Percentiles rank a stretch among this genome's conserved stretches.
Conservation (phyloP, 2,113 vertebrate genomes). For the Salminus brasiliensis region DNA sequence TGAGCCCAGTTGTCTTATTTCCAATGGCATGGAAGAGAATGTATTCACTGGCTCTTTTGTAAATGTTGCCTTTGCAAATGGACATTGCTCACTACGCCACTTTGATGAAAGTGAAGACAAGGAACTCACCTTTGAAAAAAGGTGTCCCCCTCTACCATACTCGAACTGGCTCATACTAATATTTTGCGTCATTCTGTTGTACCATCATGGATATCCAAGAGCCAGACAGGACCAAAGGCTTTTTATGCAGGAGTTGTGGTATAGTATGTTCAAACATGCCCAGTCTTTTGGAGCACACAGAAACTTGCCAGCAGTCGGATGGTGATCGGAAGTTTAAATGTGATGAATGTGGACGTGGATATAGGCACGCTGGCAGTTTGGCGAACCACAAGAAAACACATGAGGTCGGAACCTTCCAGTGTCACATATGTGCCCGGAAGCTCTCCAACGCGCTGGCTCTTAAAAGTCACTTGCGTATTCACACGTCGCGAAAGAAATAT, state of each 20-base stretch:
- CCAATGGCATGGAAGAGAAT: slow-evolving; percentile 43
- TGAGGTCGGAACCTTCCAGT: slow-evolving; percentile 81
- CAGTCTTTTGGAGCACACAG: slow-evolving; percentile 70
- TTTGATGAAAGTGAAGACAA: slow-evolving; percentile 44
- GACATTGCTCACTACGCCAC: slow-evolving; percentile 27
- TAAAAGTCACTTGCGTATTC: slow-evolving; percentile 78
- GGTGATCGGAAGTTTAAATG: slow-evolving; percentile 83
- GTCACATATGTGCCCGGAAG: slow-evolving; percentile 78
- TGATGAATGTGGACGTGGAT: slow-evolving; percentile 84
- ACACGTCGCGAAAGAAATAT: slow-evolving; percentile 75
- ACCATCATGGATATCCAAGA: slow-evolving; percentile 67
- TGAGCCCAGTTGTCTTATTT: slow-evolving; percentile 16
- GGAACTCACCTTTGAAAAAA: slow-evolving; percentile 51
- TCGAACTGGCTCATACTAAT: slow-evolving; percentile 51
- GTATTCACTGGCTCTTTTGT: slow-evolving; percentile 22
- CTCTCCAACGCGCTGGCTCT: slow-evolving; percentile 76
- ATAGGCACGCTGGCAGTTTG: slow-evolving; percentile 85
- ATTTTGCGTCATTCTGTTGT: slow-evolving; percentile 34
- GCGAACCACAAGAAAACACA: slow-evolving; percentile 86
- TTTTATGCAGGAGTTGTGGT: slow-evolving; percentile 73
- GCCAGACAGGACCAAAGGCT: slow-evolving; percentile 63
- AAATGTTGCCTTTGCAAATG: slow-evolving; percentile 42
- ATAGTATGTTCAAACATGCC: slow-evolving; percentile 66
- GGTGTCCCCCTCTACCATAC: slow-evolving; percentile 56
- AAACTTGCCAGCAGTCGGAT: slow-evolving; percentile 62